Conservation (phyloP, 2,113 vertebrate species). For the Pycnonotus jocosus region DNA sequence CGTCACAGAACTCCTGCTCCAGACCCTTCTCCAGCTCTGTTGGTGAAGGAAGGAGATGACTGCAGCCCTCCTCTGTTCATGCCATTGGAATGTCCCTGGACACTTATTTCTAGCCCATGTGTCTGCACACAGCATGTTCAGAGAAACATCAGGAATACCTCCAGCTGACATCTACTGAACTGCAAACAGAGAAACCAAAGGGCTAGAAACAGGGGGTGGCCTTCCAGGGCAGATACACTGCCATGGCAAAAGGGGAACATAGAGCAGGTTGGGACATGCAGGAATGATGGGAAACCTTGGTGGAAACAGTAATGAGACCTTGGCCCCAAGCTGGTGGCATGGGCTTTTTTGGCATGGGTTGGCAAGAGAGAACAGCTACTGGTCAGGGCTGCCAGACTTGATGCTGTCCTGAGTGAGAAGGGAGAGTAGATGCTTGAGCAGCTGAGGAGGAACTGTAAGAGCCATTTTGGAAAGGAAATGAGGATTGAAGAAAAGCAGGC, state of each 20-base stretch:
- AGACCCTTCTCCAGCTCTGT: neutral
- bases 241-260: neutral
- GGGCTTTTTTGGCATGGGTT: neutral
- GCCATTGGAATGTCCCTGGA: rapidly evolving
- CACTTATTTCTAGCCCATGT: rapidly evolving
- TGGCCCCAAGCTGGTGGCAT: neutral
- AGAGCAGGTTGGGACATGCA: neutral
- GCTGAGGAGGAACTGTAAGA: neutral
- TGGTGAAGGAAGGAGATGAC: neutral
- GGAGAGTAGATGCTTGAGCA: neutral
- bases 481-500: neutral
- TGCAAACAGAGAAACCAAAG: neutral
- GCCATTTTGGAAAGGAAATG: neutral
- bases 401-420: rapidly evolving
- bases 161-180: neutral
- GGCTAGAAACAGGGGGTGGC: neutral
- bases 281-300: neutral
- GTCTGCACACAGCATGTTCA: neutral
- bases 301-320: neutral
- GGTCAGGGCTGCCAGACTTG: neutral
- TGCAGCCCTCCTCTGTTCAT: neutral
- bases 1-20: neutral
- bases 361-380: neutral
- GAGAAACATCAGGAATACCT: neutral
- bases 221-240: neutral